Percentiles rank a stretch among this genome's conserved stretches.
These are phyloP conservation scores for Girardinus metallicus DNA, from an alignment of 2,797 vertebrate genomes.

Conservation along the genomic window DNA sequence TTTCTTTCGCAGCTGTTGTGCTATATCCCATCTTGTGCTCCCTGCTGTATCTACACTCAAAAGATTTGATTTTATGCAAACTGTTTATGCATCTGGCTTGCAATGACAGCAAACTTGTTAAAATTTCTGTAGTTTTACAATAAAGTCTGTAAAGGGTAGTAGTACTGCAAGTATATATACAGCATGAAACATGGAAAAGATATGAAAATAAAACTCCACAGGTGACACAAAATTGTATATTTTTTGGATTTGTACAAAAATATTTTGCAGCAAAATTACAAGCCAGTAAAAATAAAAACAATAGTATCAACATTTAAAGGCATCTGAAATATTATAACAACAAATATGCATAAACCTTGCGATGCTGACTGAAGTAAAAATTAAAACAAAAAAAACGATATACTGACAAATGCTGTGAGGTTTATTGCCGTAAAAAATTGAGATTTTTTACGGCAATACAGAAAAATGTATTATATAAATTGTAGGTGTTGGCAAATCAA, in stretches of 20 bases:
- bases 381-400: background rate
- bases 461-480: background rate
- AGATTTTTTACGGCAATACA: background rate
- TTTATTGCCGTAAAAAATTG: background rate
- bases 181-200: conserved; percentile 13
- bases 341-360: background rate
- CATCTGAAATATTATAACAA: conserved; percentile 14
- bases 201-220: conserved; percentile 10
- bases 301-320: conserved; percentile 19
- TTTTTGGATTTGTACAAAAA: conserved; percentile 11
- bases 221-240: conserved; percentile 18
- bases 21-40: conserved; percentile 5
- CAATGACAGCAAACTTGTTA: conserved; percentile 18
- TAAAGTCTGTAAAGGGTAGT: conserved; percentile 13
- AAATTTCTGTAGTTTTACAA: conserved; percentile 16
- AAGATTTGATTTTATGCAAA: conserved; percentile 21
- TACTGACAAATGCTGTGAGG: background rate
- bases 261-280: conserved; percentile 20
- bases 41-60: conserved; percentile 25
- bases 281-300: conserved; percentile 28
- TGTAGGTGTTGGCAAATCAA: background rate
- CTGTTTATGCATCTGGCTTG: conserved; percentile 11
- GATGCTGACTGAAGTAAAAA: background rate
- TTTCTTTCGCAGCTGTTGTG: conserved; percentile 6
- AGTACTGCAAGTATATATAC: conserved; percentile 11